These are phyloP conservation scores for Pithys albifrons DNA, from an alignment of 2,113 vertebrate genomes.

Conservation along the genomic window DNA sequence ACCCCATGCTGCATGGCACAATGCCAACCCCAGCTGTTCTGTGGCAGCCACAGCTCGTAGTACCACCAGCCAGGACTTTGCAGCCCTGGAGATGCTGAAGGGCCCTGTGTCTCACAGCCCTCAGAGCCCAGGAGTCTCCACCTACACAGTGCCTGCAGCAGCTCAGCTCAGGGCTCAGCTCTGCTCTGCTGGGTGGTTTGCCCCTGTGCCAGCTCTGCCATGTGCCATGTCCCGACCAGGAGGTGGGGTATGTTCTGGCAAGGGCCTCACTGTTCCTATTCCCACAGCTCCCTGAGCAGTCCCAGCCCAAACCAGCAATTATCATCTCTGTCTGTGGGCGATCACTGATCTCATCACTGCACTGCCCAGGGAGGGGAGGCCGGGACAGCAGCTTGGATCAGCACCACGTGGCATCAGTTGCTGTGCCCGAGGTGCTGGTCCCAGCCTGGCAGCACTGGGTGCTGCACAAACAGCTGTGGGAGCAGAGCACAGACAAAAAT, in stretches of 20 bases:
- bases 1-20: fast-evolving
- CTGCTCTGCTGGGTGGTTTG: not conserved
- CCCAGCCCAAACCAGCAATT: not conserved
- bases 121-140: not conserved
- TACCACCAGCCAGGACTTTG: fast-evolving
- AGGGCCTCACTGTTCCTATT: not conserved
- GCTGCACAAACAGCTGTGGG: not conserved
- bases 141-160: fast-evolving
- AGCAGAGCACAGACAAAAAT: not conserved
- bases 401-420: fast-evolving
- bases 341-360: fast-evolving
- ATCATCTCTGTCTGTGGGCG: not conserved
- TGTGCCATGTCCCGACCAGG: fast-evolving
- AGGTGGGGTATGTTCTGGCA: not conserved
- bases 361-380: not conserved
- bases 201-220: fast-evolving
- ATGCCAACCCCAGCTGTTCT: fast-evolving
- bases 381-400: fast-evolving
- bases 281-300: not conserved
- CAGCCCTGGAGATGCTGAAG: not conserved
- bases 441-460: not conserved
- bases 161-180: not conserved
- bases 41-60: fast-evolving
- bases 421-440: not conserved
- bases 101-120: not conserved